Percentiles rank a stretch among this genome's conserved stretches.
phyloP scores from a whole-genome alignment of 2,797 vertebrate genomes.

The Pipistrellus pipistrellus region DNA sequence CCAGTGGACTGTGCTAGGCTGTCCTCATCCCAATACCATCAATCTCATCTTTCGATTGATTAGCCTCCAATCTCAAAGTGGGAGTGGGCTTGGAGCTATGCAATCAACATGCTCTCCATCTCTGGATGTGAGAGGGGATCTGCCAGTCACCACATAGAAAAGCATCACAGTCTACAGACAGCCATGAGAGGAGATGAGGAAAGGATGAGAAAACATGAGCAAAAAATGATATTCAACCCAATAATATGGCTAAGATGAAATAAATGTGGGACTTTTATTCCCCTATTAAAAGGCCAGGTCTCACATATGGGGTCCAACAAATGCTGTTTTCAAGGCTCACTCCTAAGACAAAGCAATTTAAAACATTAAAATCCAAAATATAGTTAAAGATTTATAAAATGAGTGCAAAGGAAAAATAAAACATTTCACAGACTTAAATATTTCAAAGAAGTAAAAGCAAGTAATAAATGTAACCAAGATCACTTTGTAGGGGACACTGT shows the following conservation, averaged over 20 bases:
- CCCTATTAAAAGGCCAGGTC: neutral
- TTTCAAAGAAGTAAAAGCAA: conserved; percentile 50
- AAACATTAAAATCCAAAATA: conserved; percentile 45
- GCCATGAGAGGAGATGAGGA: neutral
- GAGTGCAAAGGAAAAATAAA: conserved; percentile 32
- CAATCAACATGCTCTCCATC: neutral
- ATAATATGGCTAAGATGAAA: neutral
- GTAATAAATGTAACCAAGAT: conserved; percentile 11
- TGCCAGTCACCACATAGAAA: neutral
- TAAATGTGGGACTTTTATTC: neutral
- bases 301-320: neutral
- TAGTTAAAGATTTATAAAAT: conserved; percentile 10
- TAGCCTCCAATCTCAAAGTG: neutral
- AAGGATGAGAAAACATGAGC: neutral
- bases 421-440: neutral
- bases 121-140: neutral
- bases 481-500: neutral
- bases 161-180: neutral
- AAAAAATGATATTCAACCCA: neutral
- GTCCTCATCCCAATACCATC: neutral
- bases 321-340: neutral
- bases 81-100: neutral
- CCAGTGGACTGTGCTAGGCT: neutral
- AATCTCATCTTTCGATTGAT: neutral
- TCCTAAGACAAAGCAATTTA: conserved; percentile 8